A percentile compares a stretch with the other conserved stretches of the same genome.
Evolutionary conservation across 2,888 invertebrate genomes (phyloP).

Genomic region (Gisinianus flammeolus): DNA sequence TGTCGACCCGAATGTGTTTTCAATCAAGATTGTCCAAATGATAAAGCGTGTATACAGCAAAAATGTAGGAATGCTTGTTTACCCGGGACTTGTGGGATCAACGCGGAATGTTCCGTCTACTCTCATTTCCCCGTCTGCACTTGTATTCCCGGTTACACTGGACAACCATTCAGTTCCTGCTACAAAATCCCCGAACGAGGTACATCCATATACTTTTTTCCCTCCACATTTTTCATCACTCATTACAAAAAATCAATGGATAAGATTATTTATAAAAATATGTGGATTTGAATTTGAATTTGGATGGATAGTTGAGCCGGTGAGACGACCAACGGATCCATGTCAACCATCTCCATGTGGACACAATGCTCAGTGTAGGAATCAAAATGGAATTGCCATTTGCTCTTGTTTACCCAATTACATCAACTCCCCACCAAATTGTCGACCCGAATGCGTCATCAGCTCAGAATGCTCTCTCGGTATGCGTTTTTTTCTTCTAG

Average conservation of each 20-base stretch:
- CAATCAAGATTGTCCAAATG: constrained; percentile 66
- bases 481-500: too few relatives aligned
- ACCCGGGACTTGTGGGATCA: constrained; percentile 78
- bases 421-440: constrained; percentile 60
- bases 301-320: too few relatives aligned
- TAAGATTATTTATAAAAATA: too few relatives aligned
- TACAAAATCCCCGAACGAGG: constrained; percentile 38
- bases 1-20: constrained; percentile 79
- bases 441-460: constrained; percentile 60
- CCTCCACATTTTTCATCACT: too few relatives aligned
- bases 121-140: constrained; percentile 69
- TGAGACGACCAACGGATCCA: constrained; percentile 64
- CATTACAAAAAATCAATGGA: too few relatives aligned
- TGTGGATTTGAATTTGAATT: too few relatives aligned
- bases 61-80: constrained; percentile 83
- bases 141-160: constrained; percentile 65
- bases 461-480: constrained; percentile 59
- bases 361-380: constrained; percentile 61
- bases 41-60: constrained; percentile 80
- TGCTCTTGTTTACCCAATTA: constrained; percentile 75
- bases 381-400: constrained; percentile 65
- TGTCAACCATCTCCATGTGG: constrained; percentile 78
- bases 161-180: constrained; percentile 64
- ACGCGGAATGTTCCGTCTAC: constrained; percentile 69
- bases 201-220: too few relatives aligned